These are phyloP conservation scores for Vanacampus margaritifer DNA, from an alignment of 2,113 vertebrate genomes.

Conservation along the genomic window DNA sequence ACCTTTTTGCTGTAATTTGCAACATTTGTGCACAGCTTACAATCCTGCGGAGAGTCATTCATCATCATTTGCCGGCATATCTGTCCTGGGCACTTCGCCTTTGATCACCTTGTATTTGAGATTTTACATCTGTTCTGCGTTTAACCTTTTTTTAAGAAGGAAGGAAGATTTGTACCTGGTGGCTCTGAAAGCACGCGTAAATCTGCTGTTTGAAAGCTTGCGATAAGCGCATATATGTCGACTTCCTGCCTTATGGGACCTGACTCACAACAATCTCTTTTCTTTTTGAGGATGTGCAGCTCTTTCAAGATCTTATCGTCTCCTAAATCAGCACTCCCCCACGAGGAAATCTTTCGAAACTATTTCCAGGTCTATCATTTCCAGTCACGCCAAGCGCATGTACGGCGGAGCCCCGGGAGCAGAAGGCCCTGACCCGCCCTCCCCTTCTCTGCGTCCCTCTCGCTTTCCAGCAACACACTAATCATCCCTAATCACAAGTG, in stretches of 20 bases:
- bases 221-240: constrained; percentile 41
- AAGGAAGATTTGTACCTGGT: constrained; percentile 69
- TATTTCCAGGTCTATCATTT: constrained; percentile 58
- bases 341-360: constrained; percentile 36
- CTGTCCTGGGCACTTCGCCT: constrained; percentile 89
- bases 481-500: constrained; percentile 78
- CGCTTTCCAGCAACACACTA: constrained; percentile 63
- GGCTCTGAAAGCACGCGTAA: constrained; percentile 67
- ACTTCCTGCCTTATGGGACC: constrained; percentile 32
- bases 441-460: constrained; percentile 22
- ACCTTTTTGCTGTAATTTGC: constrained; percentile 75
- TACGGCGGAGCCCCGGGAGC: constrained; percentile 45
- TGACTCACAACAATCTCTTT: constrained; percentile 38
- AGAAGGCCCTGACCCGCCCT: constrained; percentile 52
- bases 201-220: constrained; percentile 59
- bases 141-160: constrained; percentile 81
- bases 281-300: constrained; percentile 61
- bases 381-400: constrained; percentile 39
- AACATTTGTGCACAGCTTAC: constrained; percentile 91
- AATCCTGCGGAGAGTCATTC: constrained; percentile 92
- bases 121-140: constrained; percentile 98
- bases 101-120: constrained; percentile 99
- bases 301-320: constrained; percentile 61
- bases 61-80: constrained; percentile 98
- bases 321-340: constrained; percentile 61